Conservation (phyloP, 2,113 vertebrate genomes). For the Campylomormyrus numenius region DNA sequence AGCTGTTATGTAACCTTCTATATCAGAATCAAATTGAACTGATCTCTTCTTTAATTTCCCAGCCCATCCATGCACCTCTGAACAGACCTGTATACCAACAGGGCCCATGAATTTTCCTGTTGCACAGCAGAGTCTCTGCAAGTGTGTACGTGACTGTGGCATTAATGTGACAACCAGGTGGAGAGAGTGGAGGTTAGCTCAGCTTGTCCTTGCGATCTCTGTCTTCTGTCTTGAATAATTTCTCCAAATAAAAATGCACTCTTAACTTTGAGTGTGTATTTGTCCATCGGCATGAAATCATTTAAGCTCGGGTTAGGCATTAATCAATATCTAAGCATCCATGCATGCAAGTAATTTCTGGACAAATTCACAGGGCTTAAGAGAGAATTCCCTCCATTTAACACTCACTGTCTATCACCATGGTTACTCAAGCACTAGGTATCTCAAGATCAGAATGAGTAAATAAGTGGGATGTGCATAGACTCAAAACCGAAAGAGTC, state of each 20-base stretch:
- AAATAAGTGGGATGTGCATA: not conserved
- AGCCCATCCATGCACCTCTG: not conserved
- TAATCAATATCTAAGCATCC: not conserved
- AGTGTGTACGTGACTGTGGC: not conserved
- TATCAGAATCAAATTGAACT: not conserved
- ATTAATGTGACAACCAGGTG: not conserved
- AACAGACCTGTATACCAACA: not conserved
- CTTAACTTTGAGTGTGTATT: not conserved
- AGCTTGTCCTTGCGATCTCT: not conserved
- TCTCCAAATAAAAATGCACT: not conserved
- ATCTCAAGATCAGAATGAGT: not conserved
- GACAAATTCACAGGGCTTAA: slow-evolving; percentile 3
- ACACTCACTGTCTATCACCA: slow-evolving; percentile 1
- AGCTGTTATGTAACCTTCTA: not conserved
- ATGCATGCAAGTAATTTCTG: slow-evolving; percentile 1
- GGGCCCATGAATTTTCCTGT: not conserved
- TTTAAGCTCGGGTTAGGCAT: not conserved
- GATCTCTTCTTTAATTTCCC: not conserved
- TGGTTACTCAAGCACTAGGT: not conserved
- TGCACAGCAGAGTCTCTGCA: not conserved
- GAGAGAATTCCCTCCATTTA: not conserved
- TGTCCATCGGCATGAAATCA: not conserved
- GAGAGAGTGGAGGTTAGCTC: not conserved
- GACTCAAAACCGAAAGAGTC: not conserved
- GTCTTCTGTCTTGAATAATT: not conserved